Evolutionary conservation across 2,888 invertebrate genomes (phyloP).

Genomic region (Sphecodes monilicornis): DNA sequence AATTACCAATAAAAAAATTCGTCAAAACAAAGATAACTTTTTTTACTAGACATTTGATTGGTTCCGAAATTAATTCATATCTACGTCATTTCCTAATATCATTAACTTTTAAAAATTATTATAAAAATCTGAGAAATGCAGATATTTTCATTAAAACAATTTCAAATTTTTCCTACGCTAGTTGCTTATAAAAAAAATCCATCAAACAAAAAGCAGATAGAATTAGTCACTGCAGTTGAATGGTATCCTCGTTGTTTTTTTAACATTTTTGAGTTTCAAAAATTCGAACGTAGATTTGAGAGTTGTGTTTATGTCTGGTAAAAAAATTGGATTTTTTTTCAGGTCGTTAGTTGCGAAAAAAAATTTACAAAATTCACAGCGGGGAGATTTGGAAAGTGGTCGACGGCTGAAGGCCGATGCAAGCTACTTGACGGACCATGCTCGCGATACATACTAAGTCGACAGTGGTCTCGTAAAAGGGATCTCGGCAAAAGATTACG

Average conservation of each 20-base stretch:
- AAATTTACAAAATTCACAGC: slow-evolving; percentile 16
- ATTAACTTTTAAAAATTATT: no score
- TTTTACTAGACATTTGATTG: not conserved
- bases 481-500: slow-evolving; percentile 71
- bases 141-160: no score
- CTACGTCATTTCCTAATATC: no score
- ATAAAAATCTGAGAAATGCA: no score
- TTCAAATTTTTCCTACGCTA: no score
- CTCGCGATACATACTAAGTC: slow-evolving; percentile 69
- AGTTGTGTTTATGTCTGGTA: not conserved
- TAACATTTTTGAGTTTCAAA: not conserved
- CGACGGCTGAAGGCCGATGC: slow-evolving; percentile 23
- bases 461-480: slow-evolving; percentile 66
- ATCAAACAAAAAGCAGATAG: no score
- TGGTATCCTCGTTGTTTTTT: not conserved
- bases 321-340: not conserved
- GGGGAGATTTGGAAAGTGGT: slow-evolving; percentile 38
- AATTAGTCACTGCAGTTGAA: no score
- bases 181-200: no score
- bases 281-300: not conserved
- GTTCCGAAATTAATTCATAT: not conserved
- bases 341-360: not conserved
- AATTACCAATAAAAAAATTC: no score
- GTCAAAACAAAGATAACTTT: no score
- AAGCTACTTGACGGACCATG: slow-evolving; percentile 63